phyloP scores from a whole-genome alignment of 2,888 invertebrate species.

The Loripinus fragilis region DNA sequence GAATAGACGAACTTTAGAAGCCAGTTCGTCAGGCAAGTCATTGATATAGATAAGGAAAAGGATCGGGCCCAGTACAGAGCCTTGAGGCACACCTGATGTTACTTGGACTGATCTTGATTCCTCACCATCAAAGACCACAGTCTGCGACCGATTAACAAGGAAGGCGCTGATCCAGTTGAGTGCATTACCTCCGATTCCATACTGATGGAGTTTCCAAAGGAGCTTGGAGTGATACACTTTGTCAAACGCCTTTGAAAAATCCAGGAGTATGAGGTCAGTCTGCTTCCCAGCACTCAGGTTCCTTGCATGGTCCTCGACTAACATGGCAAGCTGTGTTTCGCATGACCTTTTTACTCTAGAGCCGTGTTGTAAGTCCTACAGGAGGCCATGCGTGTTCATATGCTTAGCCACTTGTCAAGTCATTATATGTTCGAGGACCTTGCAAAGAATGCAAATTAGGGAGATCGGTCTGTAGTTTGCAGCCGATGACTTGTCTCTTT shows the following conservation, averaged over 20 bases:
- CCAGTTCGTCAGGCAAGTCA: background rate
- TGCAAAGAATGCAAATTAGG: background rate
- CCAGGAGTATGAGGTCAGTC: background rate
- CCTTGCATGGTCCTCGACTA: background rate
- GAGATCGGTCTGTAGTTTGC: background rate
- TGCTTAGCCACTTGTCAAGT: background rate
- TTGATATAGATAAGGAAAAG: conserved; percentile 6
- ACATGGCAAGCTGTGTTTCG: background rate
- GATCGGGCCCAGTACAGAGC: background rate
- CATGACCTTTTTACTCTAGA: conserved; percentile 8
- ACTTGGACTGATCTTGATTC: background rate
- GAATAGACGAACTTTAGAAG: background rate
- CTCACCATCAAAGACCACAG: background rate
- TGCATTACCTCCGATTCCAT: background rate
- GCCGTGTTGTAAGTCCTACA: background rate
- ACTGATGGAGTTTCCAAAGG: conserved; percentile 3
- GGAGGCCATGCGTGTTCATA: background rate
- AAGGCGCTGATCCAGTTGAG: background rate
- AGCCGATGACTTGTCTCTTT: background rate
- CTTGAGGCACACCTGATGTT: background rate
- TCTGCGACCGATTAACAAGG: background rate
- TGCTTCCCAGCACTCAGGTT: background rate
- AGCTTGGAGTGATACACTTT: too few relatives aligned
- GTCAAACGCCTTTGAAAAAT: too few relatives aligned
- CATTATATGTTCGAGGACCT: background rate